These are phyloP conservation scores for Drosophila varians DNA, from an alignment of 1,140 invertebrate genomes.

Conservation along the genomic window DNA sequence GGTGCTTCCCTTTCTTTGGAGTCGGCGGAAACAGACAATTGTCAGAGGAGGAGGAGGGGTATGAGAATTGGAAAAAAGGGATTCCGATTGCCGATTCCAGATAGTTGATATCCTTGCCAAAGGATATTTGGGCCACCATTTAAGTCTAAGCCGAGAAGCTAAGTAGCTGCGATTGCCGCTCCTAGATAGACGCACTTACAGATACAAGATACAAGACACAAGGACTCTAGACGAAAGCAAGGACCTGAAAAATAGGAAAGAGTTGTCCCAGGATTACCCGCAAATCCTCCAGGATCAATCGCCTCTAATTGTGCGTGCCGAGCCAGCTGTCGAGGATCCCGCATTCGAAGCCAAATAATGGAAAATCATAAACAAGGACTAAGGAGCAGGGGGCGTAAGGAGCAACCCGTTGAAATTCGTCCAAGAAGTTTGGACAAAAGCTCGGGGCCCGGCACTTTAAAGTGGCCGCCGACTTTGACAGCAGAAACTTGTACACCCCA, in stretches of 20 bases:
- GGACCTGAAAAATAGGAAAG: conserved; percentile 22
- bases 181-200: conserved; percentile 16
- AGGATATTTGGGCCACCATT: conserved; percentile 7
- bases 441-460: conserved; percentile 38
- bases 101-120: background rate
- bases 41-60: background rate
- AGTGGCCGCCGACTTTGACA: conserved; percentile 25
- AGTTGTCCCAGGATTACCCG: conserved; percentile 61
- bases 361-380: background rate
- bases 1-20: conserved; percentile 35
- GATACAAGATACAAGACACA: conserved; percentile 1
- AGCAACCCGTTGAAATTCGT: background rate
- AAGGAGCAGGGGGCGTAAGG: background rate
- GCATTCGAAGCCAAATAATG: background rate
- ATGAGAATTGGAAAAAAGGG: background rate
- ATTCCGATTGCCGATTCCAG: background rate
- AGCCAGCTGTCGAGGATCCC: conserved; percentile 41
- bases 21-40: conserved; percentile 51
- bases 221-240: too few species aligned
- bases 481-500: background rate
- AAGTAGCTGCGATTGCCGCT: conserved; percentile 51
- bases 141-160: conserved; percentile 67
- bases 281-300: conserved; percentile 10
- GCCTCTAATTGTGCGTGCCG: conserved; percentile 62
- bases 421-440: conserved; percentile 48